These are phyloP conservation scores for Paraescarpia echinospica DNA, from an alignment of 1,140 invertebrate genomes.

Conservation along the genomic window DNA sequence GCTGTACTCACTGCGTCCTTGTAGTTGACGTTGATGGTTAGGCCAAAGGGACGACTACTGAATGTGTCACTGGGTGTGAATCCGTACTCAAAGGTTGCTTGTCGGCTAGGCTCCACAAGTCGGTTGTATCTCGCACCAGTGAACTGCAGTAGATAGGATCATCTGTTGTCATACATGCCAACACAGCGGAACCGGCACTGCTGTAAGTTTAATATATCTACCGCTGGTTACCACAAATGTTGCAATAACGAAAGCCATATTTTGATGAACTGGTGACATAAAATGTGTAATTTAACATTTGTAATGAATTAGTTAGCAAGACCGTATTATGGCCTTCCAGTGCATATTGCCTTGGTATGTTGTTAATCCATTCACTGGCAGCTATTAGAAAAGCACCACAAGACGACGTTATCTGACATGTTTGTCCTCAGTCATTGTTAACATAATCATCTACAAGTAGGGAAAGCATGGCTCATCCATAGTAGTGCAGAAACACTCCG, in stretches of 20 bases:
- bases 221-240: too few species aligned
- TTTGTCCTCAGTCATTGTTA: conserved; percentile 3
- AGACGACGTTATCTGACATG: neutral
- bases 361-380: neutral
- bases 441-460: conserved; percentile 9
- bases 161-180: too few species aligned
- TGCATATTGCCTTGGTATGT: neutral
- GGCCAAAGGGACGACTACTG: conserved; percentile 91
- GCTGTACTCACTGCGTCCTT: conserved; percentile 68
- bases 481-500: neutral
- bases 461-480: neutral
- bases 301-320: neutral
- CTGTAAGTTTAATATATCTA: too few species aligned
- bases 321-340: too few species aligned
- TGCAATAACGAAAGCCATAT: neutral
- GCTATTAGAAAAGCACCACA: neutral
- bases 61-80: conserved; percentile 94
- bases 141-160: conserved; percentile 65
- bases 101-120: conserved; percentile 84
- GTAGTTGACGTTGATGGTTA: conserved; percentile 92
- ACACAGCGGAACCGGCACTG: too few species aligned
- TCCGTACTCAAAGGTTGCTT: conserved; percentile 92
- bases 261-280: neutral
- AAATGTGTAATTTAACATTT: neutral
- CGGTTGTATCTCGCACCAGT: conserved; percentile 86